phyloP scores from a whole-genome alignment of 2,888 invertebrate genomes.

The Glyphotaelius pellucidus region DNA sequence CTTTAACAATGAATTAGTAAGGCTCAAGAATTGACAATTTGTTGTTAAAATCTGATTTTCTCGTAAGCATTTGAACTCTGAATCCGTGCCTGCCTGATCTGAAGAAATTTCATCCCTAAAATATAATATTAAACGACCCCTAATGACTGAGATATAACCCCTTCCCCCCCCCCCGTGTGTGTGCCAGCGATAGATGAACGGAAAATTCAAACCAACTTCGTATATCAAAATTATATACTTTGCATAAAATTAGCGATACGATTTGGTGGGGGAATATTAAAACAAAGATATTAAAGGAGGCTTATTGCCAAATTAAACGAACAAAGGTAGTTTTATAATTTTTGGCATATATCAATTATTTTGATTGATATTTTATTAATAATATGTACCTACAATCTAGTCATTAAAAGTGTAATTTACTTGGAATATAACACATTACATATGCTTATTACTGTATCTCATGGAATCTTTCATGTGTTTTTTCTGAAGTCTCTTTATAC shows the following conservation, averaged over 20 bases:
- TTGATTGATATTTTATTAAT: not conserved
- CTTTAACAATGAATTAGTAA: too few species aligned
- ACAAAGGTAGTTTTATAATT: not conserved
- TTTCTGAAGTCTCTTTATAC: too few species aligned
- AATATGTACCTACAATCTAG: too few species aligned
- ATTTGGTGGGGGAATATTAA: constrained; percentile 32
- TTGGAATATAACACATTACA: too few species aligned
- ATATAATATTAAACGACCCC: constrained; percentile 31
- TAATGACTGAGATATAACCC: constrained; percentile 17
- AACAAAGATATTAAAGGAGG: constrained; percentile 43
- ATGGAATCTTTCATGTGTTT: too few species aligned
- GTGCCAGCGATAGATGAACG: constrained; percentile 24
- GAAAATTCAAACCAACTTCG: constrained; percentile 38
- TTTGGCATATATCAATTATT: not conserved
- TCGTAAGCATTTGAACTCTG: not conserved
- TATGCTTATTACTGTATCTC: too few species aligned
- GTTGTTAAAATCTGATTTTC: not conserved
- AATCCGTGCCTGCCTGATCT: constrained; percentile 32
- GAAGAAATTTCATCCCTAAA: constrained; percentile 25
- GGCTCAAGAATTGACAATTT: not conserved
- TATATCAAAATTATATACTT: constrained; percentile 46
- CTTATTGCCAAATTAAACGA: not conserved
- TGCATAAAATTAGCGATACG: constrained; percentile 44
- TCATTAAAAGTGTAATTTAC: too few species aligned
- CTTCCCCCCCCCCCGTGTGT: not conserved